phyloP scores from a whole-genome alignment of 2,797 vertebrate species.

The Trematomus bernacchii region DNA sequence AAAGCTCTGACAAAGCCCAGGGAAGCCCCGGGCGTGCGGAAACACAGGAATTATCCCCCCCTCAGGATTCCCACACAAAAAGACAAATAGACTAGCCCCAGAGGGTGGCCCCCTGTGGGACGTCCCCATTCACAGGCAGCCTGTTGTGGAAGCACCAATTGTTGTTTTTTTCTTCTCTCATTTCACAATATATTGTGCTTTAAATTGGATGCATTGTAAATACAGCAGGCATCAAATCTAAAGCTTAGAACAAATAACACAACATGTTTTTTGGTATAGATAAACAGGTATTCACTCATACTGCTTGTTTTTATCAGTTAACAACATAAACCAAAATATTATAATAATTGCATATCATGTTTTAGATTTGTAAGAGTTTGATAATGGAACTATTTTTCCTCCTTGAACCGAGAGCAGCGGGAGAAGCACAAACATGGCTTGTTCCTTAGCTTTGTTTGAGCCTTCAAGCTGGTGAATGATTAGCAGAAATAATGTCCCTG shows the following conservation, averaged over 20 bases:
- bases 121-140: slow-evolving; percentile 66
- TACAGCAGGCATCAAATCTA: slow-evolving; percentile 42
- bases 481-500: slow-evolving; percentile 99
- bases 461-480: slow-evolving; percentile 97
- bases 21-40: slow-evolving; percentile 80
- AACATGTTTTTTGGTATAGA: slow-evolving; percentile 20
- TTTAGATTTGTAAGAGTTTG: slow-evolving; percentile 34
- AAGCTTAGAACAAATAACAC: slow-evolving; percentile 34
- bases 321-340: slow-evolving; percentile 5
- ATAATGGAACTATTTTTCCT: slow-evolving; percentile 31
- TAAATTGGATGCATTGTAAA: slow-evolving; percentile 60
- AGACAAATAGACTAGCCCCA: slow-evolving; percentile 76
- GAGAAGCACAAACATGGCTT: slow-evolving; percentile 85
- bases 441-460: slow-evolving; percentile 93
- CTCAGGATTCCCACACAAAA: slow-evolving; percentile 78
- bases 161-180: slow-evolving; percentile 48
- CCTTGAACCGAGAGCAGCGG: slow-evolving; percentile 48
- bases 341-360: slow-evolving; percentile 20
- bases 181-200: slow-evolving; percentile 66
- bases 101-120: slow-evolving; percentile 78
- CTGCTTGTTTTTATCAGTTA: slow-evolving; percentile 10
- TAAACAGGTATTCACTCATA: slow-evolving; percentile 20
- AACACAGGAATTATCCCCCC: slow-evolving; percentile 76
- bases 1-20: slow-evolving; percentile 82
- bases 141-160: slow-evolving; percentile 72